These are phyloP conservation scores for Tragelaphus strepsiceros DNA, from an alignment of 2,113 vertebrate genomes.

Conservation along the genomic window DNA sequence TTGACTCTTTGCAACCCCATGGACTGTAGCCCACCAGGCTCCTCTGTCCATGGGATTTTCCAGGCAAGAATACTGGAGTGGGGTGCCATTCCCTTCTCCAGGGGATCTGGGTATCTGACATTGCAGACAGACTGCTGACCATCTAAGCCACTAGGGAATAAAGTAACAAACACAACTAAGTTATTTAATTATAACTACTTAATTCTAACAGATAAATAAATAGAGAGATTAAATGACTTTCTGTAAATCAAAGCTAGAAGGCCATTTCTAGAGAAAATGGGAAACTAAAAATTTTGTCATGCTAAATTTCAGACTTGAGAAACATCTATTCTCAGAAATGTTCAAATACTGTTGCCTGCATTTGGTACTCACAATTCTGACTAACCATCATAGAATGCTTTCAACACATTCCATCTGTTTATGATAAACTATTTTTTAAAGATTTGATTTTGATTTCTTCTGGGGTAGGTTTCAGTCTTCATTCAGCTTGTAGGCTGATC, in stretches of 20 bases:
- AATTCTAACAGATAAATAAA: constrained; percentile 9
- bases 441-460: neutral
- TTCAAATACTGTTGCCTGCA: neutral
- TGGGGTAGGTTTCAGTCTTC: neutral
- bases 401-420: neutral
- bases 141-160: neutral
- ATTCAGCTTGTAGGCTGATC: neutral
- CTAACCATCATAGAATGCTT: neutral
- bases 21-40: neutral
- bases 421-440: neutral
- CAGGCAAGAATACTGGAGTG: neutral
- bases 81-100: neutral
- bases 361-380: neutral
- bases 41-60: neutral
- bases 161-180: neutral
- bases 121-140: neutral
- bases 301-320: neutral
- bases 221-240: neutral
- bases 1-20: neutral
- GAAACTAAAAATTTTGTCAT: neutral
- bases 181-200: neutral
- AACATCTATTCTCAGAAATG: neutral
- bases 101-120: neutral
- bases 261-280: neutral
- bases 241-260: neutral